Conservation (phyloP, 2,113 vertebrate species). For the Bombycilla garrulus region DNA sequence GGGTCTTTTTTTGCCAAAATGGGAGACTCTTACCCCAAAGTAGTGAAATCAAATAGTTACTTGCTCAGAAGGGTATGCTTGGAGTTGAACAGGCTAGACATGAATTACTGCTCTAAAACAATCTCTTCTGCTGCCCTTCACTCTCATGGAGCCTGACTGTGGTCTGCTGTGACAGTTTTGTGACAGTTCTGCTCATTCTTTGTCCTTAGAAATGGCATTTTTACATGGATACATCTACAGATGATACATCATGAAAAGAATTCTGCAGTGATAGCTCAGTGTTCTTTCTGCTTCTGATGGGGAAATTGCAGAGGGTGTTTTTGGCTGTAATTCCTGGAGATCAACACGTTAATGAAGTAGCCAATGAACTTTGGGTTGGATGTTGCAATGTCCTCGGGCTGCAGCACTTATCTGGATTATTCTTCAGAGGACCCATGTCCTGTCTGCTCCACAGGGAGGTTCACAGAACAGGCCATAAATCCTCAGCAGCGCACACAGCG, state of each 20-base stretch:
- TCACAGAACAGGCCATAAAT: conserved; percentile 1
- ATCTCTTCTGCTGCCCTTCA: background rate
- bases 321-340: conserved; percentile 11
- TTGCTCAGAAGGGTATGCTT: background rate
- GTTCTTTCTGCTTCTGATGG: background rate
- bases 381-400: background rate
- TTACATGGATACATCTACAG: background rate
- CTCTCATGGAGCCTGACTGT: background rate
- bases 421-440: conserved; percentile 14
- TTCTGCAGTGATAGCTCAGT: background rate
- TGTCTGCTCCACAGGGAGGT: background rate
- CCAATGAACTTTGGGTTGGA: conserved; percentile 37
- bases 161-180: background rate
- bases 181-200: background rate
- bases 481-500: background rate
- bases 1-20: background rate
- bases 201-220: background rate
- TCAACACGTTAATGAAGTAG: background rate
- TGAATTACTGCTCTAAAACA: background rate
- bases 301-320: background rate
- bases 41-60: background rate
- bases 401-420: conserved; percentile 17
- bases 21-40: background rate
- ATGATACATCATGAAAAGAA: background rate
- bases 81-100: background rate